phyloP scores from a whole-genome alignment of 2,888 invertebrate species.

The Graphium colonna region DNA sequence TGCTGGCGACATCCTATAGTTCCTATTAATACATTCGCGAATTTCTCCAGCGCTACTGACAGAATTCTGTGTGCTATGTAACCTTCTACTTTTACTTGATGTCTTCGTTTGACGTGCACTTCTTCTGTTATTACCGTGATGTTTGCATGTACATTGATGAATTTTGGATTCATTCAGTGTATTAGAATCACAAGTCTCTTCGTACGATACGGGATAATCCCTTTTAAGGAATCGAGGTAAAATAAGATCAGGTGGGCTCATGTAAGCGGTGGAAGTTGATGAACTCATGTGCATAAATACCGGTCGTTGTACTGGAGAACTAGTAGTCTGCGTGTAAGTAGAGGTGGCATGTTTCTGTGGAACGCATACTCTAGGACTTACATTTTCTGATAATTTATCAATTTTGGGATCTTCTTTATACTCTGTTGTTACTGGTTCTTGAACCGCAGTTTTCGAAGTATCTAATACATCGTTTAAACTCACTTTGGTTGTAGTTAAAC shows the following conservation, averaged over 20 bases:
- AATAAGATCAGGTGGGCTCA: constrained; percentile 73
- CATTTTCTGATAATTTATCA: neutral
- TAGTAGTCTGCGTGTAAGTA: constrained; percentile 61
- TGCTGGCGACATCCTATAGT: constrained; percentile 1
- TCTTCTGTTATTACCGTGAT: constrained; percentile 13
- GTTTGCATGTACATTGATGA: constrained; percentile 41
- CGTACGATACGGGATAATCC: constrained; percentile 35
- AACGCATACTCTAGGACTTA: neutral
- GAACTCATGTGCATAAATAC: constrained; percentile 67
- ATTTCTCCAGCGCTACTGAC: constrained; percentile 32
- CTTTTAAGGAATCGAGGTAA: constrained; percentile 53
- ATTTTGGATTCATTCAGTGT: constrained; percentile 26
- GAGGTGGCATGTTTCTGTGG: constrained; percentile 50
- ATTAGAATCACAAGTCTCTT: constrained; percentile 37
- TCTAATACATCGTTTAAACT: constrained; percentile 1
- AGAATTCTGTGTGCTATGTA: constrained; percentile 45
- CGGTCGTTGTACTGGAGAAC: constrained; percentile 53
- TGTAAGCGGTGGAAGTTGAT: constrained; percentile 72
- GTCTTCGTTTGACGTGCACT: neutral
- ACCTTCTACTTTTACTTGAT: constrained; percentile 2
- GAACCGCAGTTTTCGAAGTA: neutral
- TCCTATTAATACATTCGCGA: constrained; percentile 6
- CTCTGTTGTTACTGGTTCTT: neutral
- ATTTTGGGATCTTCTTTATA: neutral
- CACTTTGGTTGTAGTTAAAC: neutral